phyloP scores from a whole-genome alignment of 2,888 invertebrate genomes.

The Leptopilina syphax region DNA sequence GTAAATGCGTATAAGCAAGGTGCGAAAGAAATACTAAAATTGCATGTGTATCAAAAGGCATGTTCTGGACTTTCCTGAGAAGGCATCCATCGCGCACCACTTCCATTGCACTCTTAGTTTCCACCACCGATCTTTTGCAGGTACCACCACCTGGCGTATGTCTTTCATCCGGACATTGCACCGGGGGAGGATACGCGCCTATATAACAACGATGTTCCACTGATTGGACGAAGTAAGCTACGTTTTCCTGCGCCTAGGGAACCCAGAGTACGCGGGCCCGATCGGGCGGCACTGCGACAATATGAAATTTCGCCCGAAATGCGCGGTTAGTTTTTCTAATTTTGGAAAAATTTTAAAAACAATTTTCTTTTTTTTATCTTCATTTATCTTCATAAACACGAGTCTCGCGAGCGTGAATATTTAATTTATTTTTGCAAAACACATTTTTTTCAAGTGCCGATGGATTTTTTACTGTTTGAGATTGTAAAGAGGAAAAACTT shows the following conservation, averaged over 20 bases:
- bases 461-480: not conserved
- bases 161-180: slow-evolving; percentile 56
- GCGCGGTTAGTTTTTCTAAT: slow-evolving; percentile 70
- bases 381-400: not conserved
- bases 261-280: slow-evolving; percentile 70
- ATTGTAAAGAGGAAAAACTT: not conserved
- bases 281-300: slow-evolving; percentile 71
- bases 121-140: slow-evolving; percentile 49
- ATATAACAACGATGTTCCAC: slow-evolving; percentile 76
- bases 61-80: slow-evolving; percentile 47
- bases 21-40: not conserved
- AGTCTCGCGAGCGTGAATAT: not conserved
- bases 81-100: slow-evolving; percentile 19
- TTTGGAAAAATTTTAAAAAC: not conserved
- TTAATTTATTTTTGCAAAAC: not conserved
- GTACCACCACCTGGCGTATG: slow-evolving; percentile 58
- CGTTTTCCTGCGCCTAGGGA: slow-evolving; percentile 73
- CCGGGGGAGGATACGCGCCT: slow-evolving; percentile 74
- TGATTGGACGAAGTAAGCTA: slow-evolving; percentile 75
- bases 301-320: slow-evolving; percentile 75
- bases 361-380: not conserved
- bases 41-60: slow-evolving; percentile 49
- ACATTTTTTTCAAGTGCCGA: not conserved
- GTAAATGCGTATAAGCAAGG: not conserved
- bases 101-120: slow-evolving; percentile 45